A percentile compares a stretch with the other conserved stretches of the same genome.
Evolutionary conservation across 2,888 invertebrate genomes (phyloP).

Genomic region (Xanthorhoe designata): DNA sequence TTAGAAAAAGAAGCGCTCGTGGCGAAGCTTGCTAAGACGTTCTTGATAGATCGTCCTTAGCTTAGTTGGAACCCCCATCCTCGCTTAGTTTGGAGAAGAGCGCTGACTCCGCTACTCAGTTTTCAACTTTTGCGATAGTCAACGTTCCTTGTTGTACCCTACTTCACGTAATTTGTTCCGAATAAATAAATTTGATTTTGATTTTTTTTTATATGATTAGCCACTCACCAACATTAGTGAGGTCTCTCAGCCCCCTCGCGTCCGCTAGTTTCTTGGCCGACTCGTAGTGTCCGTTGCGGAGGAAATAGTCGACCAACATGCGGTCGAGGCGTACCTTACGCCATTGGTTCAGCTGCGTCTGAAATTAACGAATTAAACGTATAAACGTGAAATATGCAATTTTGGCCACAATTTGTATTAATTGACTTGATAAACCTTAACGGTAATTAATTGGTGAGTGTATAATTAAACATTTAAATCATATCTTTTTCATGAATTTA

Average conservation of each 20-base stretch:
- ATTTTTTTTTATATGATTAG: no score
- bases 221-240: conserved; percentile 93
- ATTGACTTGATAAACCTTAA: neutral
- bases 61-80: no score
- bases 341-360: conserved; percentile 91
- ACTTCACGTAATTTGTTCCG: no score
- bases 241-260: conserved; percentile 91
- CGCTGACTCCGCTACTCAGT: no score
- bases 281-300: conserved; percentile 97
- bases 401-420: neutral
- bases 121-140: no score
- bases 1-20: no score
- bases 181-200: no score
- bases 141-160: no score
- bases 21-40: no score
- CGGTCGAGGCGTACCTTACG: conserved; percentile 95
- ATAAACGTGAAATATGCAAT: no score
- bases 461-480: neutral
- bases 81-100: no score
- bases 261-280: conserved; percentile 95
- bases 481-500: neutral
- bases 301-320: conserved; percentile 98
- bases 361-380: conserved; percentile 39
- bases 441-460: neutral
- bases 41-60: no score